Evolutionary conservation across 1,140 invertebrate genomes (phyloP), one percentile per base, ranked within the genome.

Genomic region (Cephus cinctus): DNA sequence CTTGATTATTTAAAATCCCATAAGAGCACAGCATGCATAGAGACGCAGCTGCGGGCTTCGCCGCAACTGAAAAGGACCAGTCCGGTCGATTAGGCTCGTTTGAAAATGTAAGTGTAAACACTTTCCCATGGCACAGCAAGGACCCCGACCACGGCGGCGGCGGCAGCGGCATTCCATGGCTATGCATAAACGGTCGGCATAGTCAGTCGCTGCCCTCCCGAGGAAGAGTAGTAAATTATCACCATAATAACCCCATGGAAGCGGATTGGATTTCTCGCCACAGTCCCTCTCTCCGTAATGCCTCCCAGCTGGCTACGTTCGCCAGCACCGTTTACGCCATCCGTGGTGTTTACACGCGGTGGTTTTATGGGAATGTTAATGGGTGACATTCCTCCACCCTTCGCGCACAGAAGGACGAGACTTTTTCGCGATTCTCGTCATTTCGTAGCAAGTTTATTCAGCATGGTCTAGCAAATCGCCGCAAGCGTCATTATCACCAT

Each of bases 311-410:
- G 8, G 34, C 58, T 55, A 47, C 31, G 43, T 42, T 36, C 48
- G 44, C 52, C 30, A 19, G 47, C 18, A 23, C 18, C 39, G 39
- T 20, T 41, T 21, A 23, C 39, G 39, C 42, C 27, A 45, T 56
- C 44, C 47, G 43, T 31, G 43, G 35, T 66, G 54, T 67, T 70
- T 67, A 69, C 59, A 65, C 58, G 63, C 62, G 51, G 61, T 50
- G 58, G 65, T 71, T 69, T 68, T 61, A 65, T 67, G 61, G 56
- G 63, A 69, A 67, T 63, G 59, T 64, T 69, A 69, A 67, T 68
- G 61, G 57, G 45, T 68, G 67, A 68, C 66, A 68, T 69, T 69
- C 66, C n/a, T n/a, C n/a, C 63, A 65, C 59, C 64, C 65, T 49
- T 54, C 23, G 43, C 41, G 9, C 19, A 38, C 22, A 47, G 30